Evolutionary conservation across 2,797 vertebrate genomes (phyloP).

Genomic region (Artibeus lituratus): DNA sequence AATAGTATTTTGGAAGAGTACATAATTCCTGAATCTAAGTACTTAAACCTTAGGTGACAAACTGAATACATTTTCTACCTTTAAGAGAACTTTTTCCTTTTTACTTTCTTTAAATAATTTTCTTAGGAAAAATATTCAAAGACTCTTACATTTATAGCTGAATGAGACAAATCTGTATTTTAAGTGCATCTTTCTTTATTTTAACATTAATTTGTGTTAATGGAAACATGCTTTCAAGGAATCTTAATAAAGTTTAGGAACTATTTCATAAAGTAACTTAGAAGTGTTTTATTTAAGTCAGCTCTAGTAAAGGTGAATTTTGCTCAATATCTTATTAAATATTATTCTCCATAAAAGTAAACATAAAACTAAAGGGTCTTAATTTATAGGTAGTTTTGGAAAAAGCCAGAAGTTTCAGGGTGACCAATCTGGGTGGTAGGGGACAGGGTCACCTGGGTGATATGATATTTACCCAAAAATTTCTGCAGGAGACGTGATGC

Average conservation of each 20-base stretch:
- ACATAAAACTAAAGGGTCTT: neutral
- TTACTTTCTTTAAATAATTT: neutral
- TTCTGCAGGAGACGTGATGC: too few relatives aligned
- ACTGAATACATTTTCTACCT: slow-evolving; percentile 45
- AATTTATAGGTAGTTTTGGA: neutral
- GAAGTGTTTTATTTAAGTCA: neutral
- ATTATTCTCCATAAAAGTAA: slow-evolving; percentile 19
- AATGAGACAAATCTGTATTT: neutral
- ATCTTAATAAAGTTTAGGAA: neutral
- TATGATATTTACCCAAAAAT: too few relatives aligned
- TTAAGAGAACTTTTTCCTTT: slow-evolving; percentile 16
- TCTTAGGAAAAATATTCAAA: slow-evolving; percentile 29
- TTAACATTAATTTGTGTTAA: slow-evolving; percentile 26
- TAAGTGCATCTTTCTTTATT: slow-evolving; percentile 2
- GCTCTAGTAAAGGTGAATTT: neutral
- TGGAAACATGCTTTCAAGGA: slow-evolving; percentile 45
- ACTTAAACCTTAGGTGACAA: slow-evolving; percentile 53
- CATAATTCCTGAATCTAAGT: slow-evolving; percentile 64
- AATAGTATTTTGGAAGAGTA: slow-evolving; percentile 66
- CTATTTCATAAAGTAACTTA: neutral
- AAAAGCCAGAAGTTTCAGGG: neutral
- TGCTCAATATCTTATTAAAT: slow-evolving; percentile 40
- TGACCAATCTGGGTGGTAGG: too few relatives aligned
- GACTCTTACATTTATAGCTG: neutral
- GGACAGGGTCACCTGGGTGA: too few relatives aligned